These are phyloP conservation scores for Tyrannus savana DNA, from an alignment of 2,113 vertebrate genomes.

Conservation along the genomic window DNA sequence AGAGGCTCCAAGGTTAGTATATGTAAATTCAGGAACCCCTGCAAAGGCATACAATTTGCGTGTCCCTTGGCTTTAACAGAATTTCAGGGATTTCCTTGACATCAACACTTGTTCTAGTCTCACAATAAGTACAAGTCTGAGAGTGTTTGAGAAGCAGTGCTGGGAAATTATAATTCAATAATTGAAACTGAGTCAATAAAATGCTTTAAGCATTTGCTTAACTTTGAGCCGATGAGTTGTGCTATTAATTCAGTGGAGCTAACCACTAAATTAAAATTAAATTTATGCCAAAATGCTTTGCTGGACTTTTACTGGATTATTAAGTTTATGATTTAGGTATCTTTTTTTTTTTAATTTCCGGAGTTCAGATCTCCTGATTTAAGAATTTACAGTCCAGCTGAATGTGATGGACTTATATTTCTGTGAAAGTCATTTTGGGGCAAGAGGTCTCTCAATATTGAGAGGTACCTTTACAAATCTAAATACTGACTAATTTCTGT, in stretches of 20 bases:
- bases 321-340: not conserved
- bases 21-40: not conserved
- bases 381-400: not conserved
- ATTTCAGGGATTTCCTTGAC: not conserved
- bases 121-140: not conserved
- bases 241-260: not conserved
- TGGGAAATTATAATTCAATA: not conserved
- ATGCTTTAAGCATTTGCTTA: not conserved
- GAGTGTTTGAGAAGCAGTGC: not conserved
- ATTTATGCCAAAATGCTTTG: not conserved
- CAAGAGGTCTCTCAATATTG: not conserved
- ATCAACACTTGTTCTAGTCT: not conserved
- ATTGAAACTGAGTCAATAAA: not conserved
- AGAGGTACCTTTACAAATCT: not conserved
- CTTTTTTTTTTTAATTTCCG: not conserved
- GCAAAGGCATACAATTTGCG: not conserved
- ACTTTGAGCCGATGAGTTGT: not conserved
- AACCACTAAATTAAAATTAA: not conserved
- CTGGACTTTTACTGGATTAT: not conserved
- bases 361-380: not conserved
- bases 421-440: not conserved
- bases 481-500: not conserved
- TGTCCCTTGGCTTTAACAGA: not conserved
- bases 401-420: not conserved
- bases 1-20: not conserved